A percentile compares a stretch with the other conserved stretches of the same genome.
phyloP scores from a whole-genome alignment of 2,113 vertebrate genomes.

The Mohoua ochrocephala region DNA sequence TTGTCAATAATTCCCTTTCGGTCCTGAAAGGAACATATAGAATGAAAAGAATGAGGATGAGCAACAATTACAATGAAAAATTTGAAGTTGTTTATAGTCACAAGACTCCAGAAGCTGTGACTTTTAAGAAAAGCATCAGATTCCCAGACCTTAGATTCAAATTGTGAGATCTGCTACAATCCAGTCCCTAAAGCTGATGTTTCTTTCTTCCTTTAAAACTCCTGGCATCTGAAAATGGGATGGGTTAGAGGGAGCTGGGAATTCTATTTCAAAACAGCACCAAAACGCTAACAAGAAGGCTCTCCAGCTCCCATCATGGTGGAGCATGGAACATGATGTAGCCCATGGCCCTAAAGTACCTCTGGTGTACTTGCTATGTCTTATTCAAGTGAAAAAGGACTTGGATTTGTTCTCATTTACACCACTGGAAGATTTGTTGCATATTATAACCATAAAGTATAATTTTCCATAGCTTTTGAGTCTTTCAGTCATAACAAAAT shows the following conservation, averaged over 20 bases:
- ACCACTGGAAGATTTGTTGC: neutral
- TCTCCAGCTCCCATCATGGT: neutral
- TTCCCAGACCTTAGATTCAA: neutral
- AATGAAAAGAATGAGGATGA: neutral
- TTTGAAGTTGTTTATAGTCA: neutral
- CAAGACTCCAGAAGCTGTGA: neutral
- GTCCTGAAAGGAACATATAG: neutral
- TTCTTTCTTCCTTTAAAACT: neutral
- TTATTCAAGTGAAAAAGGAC: neutral
- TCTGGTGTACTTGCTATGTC: neutral
- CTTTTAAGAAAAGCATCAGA: neutral
- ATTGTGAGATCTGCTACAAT: neutral
- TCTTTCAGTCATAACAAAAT: neutral
- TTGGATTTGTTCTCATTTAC: neutral
- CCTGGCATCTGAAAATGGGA: neutral
- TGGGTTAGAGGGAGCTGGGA: neutral
- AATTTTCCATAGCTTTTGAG: neutral
- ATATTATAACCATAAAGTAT: neutral
- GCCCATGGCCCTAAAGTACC: neutral
- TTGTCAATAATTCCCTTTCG: neutral
- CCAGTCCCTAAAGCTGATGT: neutral
- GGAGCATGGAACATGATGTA: rapidly evolving
- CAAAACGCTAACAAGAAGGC: neutral
- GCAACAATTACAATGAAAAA: neutral
- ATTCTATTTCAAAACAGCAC: neutral